Conservation (phyloP, 2,113 vertebrate species). For the Silurus meridionalis region DNA sequence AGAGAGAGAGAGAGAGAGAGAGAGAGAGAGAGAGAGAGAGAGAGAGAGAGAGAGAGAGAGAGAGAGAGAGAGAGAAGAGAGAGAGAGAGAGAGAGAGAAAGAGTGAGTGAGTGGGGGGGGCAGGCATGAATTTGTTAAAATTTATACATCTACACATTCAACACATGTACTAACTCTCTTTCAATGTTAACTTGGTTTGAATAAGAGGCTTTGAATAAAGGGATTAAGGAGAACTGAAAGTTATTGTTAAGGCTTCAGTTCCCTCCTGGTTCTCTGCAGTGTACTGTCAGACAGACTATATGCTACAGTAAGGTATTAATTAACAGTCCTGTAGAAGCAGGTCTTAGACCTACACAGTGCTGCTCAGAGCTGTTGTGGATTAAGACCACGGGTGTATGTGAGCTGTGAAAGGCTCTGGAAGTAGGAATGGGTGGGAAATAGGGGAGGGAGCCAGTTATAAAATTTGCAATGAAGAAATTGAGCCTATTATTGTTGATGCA, state of each 20-base stretch:
- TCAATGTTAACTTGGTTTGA: constrained; percentile 40
- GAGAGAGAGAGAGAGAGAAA: too few relatives aligned
- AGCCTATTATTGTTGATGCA: constrained; percentile 88
- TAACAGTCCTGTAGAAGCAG: constrained; percentile 65
- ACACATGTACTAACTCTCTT: constrained; percentile 43
- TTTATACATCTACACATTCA: constrained; percentile 22
- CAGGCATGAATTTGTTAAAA: not conserved
- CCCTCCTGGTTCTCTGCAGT: constrained; percentile 62
- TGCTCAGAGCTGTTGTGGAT: constrained; percentile 69
- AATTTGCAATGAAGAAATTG: constrained; percentile 80
- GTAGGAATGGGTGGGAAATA: constrained; percentile 72
- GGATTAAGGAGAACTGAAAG: constrained; percentile 27
- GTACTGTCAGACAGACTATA: constrained; percentile 57
- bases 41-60: not conserved
- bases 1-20: not conserved
- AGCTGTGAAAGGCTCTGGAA: constrained; percentile 74
- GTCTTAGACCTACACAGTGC: constrained; percentile 61
- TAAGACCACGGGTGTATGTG: constrained; percentile 72
- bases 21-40: not conserved
- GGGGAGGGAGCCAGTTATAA: constrained; percentile 74
- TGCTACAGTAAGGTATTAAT: constrained; percentile 66
- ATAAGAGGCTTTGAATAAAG: constrained; percentile 38
- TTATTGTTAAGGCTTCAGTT: constrained; percentile 27
- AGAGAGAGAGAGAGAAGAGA: not conserved
- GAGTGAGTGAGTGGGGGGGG: not conserved